Conservation (phyloP, 2,113 vertebrate genomes). For the Beaufortia kweichowensis region DNA sequence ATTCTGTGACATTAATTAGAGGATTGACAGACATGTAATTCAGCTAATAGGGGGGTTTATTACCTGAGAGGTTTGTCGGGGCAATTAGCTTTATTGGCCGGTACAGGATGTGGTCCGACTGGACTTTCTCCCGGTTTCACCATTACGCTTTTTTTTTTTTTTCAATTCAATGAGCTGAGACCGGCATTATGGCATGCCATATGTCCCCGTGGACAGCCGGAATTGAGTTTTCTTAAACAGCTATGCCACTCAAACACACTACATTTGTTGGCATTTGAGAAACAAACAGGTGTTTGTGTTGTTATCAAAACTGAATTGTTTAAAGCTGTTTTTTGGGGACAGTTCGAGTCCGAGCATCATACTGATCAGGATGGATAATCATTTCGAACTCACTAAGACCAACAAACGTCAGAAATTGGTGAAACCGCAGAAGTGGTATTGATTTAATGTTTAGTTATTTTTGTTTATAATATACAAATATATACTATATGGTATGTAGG, state of each 20-base stretch:
- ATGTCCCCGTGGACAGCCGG: slow-evolving; percentile 9
- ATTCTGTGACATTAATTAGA: slow-evolving; percentile 75
- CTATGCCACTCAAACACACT: neutral
- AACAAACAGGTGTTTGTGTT: no score
- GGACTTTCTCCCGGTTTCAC: slow-evolving; percentile 58
- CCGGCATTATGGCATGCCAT: slow-evolving; percentile 57
- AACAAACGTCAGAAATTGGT: no score
- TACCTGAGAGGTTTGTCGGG: slow-evolving; percentile 75
- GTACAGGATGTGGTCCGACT: slow-evolving; percentile 71
- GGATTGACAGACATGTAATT: slow-evolving; percentile 76
- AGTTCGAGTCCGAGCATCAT: no score
- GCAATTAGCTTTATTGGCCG: slow-evolving; percentile 77
- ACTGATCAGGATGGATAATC: no score
- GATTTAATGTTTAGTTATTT: no score
- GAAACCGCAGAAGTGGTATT: no score
- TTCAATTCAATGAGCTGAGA: slow-evolving; percentile 66
- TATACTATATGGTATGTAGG: no score
- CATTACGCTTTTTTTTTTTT: slow-evolving; percentile 12
- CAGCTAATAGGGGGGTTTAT: slow-evolving; percentile 74
- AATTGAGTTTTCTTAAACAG: slow-evolving; percentile 33
- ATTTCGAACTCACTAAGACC: no score
- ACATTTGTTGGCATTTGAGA: no score
- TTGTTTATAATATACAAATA: no score
- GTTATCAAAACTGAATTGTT: no score
- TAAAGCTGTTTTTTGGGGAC: no score